Evolutionary conservation across 2,113 vertebrate species (phyloP), one percentile per base, ranked within the genome.

Genomic region (Hydrochoerus hydrochaeris): DNA sequence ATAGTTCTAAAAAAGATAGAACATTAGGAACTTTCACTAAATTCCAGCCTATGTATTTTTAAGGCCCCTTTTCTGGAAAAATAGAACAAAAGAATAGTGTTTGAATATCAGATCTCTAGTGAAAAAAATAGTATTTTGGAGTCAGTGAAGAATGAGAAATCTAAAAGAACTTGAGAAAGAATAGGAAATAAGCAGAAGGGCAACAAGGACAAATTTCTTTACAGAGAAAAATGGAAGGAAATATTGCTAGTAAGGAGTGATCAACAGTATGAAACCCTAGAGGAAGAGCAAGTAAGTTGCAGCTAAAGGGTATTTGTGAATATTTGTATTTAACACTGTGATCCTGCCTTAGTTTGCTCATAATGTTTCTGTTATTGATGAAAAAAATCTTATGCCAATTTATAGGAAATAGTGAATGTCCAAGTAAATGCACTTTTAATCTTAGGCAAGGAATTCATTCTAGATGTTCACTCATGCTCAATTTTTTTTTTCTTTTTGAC

Each of bases 361-460:
- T 2, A 22, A 1, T 28, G 4, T 57, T 69, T 65, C 80, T 46
- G 32, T 38, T 81, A 13, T 44, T 28, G 46, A 52, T 71, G 26
- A 80, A 87, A 88, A 81, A 30, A 78, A 26, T 54, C 63, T 62
- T 82, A 35, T 92, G n/a, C 5, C 35, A 82, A 32, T 58, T 62
- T 54, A 46, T 6, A 49, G 60, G 91, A 87, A 78, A 71, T 12
- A 84, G 58, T 35, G 85, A 71, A 38, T 90, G 10, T 52, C 54
- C 14, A 80, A 54, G 46, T 67, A 58, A 60, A 58, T 30, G 0
- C 4, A n/a, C 8, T 49, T 57, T 30, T 58, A 46, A 28, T 62
- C 16, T 7, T 41, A n/a, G 81, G 3, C 41, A 26, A 73, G 7
- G 7, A 44, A 41, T 30, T 73, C 26, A 32, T 90, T 52, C 24